Base-by-base conservation (phyloP, 2,888 invertebrate genomes). In the Anagyrus pseudococci region DNA sequence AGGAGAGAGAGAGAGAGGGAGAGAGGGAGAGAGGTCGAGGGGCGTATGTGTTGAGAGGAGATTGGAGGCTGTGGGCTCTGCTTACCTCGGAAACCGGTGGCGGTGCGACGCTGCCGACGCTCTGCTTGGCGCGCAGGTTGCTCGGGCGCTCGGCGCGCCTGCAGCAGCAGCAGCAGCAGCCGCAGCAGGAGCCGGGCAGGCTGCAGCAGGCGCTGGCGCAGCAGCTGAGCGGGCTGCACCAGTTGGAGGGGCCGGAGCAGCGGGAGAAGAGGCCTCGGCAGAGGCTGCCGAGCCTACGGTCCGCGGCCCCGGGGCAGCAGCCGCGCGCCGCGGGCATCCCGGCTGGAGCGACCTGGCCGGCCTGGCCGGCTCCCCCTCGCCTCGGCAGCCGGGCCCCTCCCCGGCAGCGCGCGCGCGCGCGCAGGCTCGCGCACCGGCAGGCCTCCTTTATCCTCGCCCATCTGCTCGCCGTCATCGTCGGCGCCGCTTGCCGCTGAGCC, bases 31-130 rank as follows among this genome's bases (percentile, higher is more conserved):
- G 29, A 29, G n/a, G 29, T 29, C 29, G 10, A 4, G 10, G 29
- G n/a, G n/a, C n/a, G n/a, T 10, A 17, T 19, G 8, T 4, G 20
- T 2, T 2, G n/a, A n/a, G n/a, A n/a, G n/a, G n/a, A n/a, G n/a
- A n/a, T n/a, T n/a, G n/a, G n/a, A n/a, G n/a, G n/a, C n/a, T n/a
- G n/a, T n/a, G n/a, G n/a, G 10, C 4, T 13, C 1, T 17, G 19
- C 20, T 65, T 71, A 78, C 80, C 77, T 80, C 79, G 4, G 79
- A 77, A n/a, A 79, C 61, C n/a, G 79, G 80, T n/a, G 78, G 79
- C 22, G 79, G 75, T 22, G 72, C 77, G 55, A 80, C 77, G 66
- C 80, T 80, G 56, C 79, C 80, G 68, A 80, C 72, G 71, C 80
- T 80, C 73, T 79, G 80, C 73, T 80, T 80, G 73, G 80, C 77